Evolutionary conservation across 1,140 invertebrate species (phyloP).

Genomic region (Drosophila equinoxialis): DNA sequence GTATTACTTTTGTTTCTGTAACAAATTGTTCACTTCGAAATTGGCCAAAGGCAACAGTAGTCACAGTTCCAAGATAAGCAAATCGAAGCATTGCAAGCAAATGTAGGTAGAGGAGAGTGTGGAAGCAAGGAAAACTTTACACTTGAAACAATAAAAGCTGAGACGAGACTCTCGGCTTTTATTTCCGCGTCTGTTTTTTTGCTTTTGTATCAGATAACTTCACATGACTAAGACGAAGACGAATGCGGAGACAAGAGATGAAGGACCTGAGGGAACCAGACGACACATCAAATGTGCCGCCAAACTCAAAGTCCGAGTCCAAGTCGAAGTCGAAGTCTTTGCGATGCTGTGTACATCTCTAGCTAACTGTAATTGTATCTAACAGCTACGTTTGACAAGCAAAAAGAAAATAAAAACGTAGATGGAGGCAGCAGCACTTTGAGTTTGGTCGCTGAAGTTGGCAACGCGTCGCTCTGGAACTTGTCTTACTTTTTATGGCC

Average conservation of each 20-base stretch:
- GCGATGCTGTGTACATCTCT: constrained; percentile 44
- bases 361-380: constrained; percentile 79
- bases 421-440: neutral
- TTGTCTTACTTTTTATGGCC: constrained; percentile 76
- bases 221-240: constrained; percentile 59
- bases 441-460: constrained; percentile 28
- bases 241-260: constrained; percentile 47
- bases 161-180: constrained; percentile 23
- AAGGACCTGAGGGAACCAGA: constrained; percentile 51
- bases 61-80: constrained; percentile 40
- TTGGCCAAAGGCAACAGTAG: constrained; percentile 43
- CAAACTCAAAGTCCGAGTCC: constrained; percentile 47
- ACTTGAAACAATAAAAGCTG: constrained; percentile 66
- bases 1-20: constrained; percentile 30
- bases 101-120: neutral
- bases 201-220: constrained; percentile 47
- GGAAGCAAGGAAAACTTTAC: constrained; percentile 29
- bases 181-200: neutral
- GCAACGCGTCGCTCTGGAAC: constrained; percentile 73
- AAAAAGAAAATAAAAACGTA: constrained; percentile 14
- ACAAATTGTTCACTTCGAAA: constrained; percentile 61
- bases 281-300: constrained; percentile 66
- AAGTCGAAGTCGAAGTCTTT: constrained; percentile 24
- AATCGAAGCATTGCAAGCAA: constrained; percentile 32
- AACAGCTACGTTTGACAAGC: constrained; percentile 73